Evolutionary conservation across 2,888 invertebrate species (phyloP), one percentile per base, ranked within the genome.

Genomic region (Scaptomyza cyrtandrae): DNA sequence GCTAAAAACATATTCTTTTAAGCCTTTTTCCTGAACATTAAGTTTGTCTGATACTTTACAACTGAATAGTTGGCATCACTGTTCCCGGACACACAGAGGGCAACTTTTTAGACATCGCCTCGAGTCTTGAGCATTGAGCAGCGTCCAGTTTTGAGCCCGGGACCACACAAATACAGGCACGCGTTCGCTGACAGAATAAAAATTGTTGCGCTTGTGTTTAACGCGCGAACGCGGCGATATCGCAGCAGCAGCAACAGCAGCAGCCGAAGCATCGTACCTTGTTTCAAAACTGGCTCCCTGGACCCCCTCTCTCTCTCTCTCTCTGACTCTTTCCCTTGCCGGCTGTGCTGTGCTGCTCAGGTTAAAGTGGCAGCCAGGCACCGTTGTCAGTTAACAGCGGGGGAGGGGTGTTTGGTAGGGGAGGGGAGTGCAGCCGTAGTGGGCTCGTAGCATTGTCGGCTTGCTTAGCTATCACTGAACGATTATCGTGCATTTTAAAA

Each of bases 111-210:
- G 62, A 58, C 33, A 29, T 37, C 37, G 57, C 35, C 48, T 49
- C 49, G 52, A 57, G 53, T 52, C 73, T 52, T 58, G 65, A 43
- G 50, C 74, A 50, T 46, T 57, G 45, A 44, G 56, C 75, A 57
- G 53, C 67, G 88, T 83, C 84, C 80, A 80, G 89, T 89, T 86
- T 41, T 88, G 83, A 82, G 63, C 71, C 75, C 82, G 80, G 83
- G 92, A 92, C 92, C 92, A 92, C 92, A 92, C 92, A 92, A 86
- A 92, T 90, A 92, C 91, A 92, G 92, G 92, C 92, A 92, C 92
- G 92, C 92, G 92, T 91, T 92, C 85, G 91, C 91, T 91, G 92
- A 91, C 92, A 92, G 91, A 90, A 91, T 90, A 90, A 91, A 91
- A 91, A 91, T 91, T 91, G 90, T 91, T 91, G 90, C 89, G 89